Evolutionary conservation across 2,797 vertebrate species (phyloP), one percentile per base, ranked within the genome.

Genomic region (Xenops minutus): DNA sequence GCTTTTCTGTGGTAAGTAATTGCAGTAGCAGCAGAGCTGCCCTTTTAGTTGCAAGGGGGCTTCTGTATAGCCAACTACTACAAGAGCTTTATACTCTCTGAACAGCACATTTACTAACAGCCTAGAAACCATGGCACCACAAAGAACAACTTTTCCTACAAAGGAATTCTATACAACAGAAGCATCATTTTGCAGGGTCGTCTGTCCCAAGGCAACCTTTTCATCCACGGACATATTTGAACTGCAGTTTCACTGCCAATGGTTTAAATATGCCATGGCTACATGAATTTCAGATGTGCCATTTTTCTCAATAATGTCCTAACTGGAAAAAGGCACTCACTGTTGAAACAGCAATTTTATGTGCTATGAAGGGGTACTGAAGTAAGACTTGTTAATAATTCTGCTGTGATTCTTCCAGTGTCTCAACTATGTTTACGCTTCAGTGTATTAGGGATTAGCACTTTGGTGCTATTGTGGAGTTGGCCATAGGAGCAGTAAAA

Each of bases 311-410:
- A 7, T 22, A 37, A 71, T 15, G 13, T 91, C 81, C 82, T 89
- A 56, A 82, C 67, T 93, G 84, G 86, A 87, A 87, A 95, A 94
- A 97, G 92, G 89, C 93, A 95, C 92, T 95, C n/a, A 0, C 54
- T 94, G 72, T 87, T 85, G 64, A 89, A 93, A 96, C 72, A 74
- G 88, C 84, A 91, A 46, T 68, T 94, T 71, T 37, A 3, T 6
- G 71, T 37, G 49, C 56, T 90, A 12, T 52, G 83, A 36, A 64
- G 63, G 86, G 56, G 58, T 80, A 37, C 73, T 69, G 78, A 86
- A 95, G 51, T 73, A 36, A 71, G 66, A 76, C 14, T 66, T 17
- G 6, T 59, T 61, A 64, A 15, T 26, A 63, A 36, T 64, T 71
- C 77, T 88, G 83, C 85, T 92, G 92, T 92, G 76, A 77, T 77